Evolutionary conservation across 92 coral and sea anemone species (phyloP).

Genomic region (Virgularia gustaviana): DNA sequence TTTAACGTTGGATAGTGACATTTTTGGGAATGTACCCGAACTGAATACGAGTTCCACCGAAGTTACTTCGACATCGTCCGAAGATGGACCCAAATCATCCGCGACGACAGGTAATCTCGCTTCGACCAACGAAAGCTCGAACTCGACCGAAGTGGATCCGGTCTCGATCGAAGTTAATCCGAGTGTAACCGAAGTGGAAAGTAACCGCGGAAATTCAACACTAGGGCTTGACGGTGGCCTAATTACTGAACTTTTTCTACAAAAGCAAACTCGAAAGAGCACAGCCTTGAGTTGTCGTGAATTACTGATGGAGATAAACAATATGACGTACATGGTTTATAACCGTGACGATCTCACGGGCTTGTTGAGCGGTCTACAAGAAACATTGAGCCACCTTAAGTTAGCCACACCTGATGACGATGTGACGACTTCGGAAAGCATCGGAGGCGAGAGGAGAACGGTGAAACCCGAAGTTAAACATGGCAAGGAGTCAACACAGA

Average conservation of each 20-base stretch:
- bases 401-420: slow-evolving; percentile 3
- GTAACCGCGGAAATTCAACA: not conserved
- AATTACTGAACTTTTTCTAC: not conserved
- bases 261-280: not conserved
- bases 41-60: not conserved
- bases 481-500: not conserved
- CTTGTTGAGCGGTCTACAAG: slow-evolving; percentile 1
- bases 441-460: not conserved
- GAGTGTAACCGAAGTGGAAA: not conserved
- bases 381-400: slow-evolving; percentile 1
- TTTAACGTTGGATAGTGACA: slow-evolving; percentile 4
- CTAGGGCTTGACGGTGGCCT: not conserved
- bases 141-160: not conserved
- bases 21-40: not conserved
- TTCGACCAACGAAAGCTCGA: not conserved
- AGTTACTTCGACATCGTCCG: not conserved
- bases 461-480: not conserved
- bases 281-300: slow-evolving; percentile 23
- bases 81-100: no score
- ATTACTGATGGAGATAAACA: slow-evolving; percentile 15
- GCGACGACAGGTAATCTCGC: no score
- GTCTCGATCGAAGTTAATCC: not conserved
- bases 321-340: slow-evolving; percentile 10
- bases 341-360: not conserved
- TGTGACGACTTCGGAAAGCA: not conserved